phyloP scores from a whole-genome alignment of 2,888 invertebrate species.

The Habroteleia sp. region DNA sequence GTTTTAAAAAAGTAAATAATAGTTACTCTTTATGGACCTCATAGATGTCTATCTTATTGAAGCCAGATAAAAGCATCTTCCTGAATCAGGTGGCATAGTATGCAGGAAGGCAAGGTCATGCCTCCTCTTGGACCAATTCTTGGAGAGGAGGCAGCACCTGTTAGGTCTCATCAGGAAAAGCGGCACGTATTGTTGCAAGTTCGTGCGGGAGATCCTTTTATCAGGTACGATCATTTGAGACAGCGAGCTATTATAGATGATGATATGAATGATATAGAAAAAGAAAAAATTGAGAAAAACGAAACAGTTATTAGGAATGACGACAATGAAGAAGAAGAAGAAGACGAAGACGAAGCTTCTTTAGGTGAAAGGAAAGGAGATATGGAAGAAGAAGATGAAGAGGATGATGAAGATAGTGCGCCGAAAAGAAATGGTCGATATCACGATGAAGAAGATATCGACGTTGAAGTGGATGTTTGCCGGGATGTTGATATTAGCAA shows the following conservation, averaged over 20 bases:
- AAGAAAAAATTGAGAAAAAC: conserved; percentile 46
- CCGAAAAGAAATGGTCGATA: conserved; percentile 69
- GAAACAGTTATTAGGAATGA: conserved; percentile 51
- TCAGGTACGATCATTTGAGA: conserved; percentile 65
- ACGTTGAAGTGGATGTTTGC: conserved; percentile 76
- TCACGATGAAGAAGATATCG: conserved; percentile 75
- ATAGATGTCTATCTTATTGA: conserved; percentile 30
- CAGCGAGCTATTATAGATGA: conserved; percentile 63
- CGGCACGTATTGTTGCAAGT: conserved; percentile 76
- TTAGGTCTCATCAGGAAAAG: conserved; percentile 71
- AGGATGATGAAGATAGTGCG: conserved; percentile 72
- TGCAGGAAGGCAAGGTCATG: conserved; percentile 75
- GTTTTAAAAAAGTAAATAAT: no score
- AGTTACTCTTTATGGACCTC: conserved; percentile 1
- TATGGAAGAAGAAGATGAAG: conserved; percentile 68
- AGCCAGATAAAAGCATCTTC: conserved; percentile 59
- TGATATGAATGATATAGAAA: conserved; percentile 62
- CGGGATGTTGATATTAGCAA: conserved; percentile 76
- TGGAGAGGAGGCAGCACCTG: conserved; percentile 68
- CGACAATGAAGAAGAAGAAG: conserved; percentile 65
- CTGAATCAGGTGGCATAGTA: conserved; percentile 73
- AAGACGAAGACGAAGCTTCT: conserved; percentile 64
- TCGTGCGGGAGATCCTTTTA: conserved; percentile 73
- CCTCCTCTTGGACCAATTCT: conserved; percentile 74
- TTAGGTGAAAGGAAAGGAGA: conserved; percentile 53